A percentile compares a stretch with the other conserved stretches of the same genome.
Conservation (phyloP, 2,888 invertebrate genomes). For the Pterobdella sp. region DNA sequence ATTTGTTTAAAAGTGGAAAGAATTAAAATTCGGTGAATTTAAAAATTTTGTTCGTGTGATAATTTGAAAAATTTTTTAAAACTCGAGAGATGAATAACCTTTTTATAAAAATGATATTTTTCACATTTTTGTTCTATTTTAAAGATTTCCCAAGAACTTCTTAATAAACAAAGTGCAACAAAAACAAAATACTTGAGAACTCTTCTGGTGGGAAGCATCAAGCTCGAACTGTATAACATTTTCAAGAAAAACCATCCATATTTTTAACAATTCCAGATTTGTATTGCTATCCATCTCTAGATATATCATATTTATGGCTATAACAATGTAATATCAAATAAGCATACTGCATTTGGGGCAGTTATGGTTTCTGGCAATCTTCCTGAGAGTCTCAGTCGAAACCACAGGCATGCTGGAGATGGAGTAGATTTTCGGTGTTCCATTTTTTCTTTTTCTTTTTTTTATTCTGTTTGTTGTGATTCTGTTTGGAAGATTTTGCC, state of each 20-base stretch:
- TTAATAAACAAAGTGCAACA: neutral
- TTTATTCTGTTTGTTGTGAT: neutral
- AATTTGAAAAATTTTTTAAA: too few relatives aligned
- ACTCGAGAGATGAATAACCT: too few relatives aligned
- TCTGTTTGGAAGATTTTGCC: neutral
- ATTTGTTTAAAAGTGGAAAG: too few relatives aligned
- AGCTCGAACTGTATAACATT: too few relatives aligned
- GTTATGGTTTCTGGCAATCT: neutral
- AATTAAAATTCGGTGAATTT: too few relatives aligned
- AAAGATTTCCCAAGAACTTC: neutral
- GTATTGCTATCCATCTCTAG: too few relatives aligned
- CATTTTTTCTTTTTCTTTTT: neutral
- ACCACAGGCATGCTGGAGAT: neutral
- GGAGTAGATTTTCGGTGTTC: neutral
- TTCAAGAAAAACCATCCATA: too few relatives aligned
- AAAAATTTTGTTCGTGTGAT: too few relatives aligned
- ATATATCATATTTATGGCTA: neutral
- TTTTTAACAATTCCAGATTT: too few relatives aligned
- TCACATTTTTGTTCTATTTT: neutral
- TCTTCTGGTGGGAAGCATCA: too few relatives aligned
- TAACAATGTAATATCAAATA: too few relatives aligned
- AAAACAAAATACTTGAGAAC: too few relatives aligned
- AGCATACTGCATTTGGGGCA: neutral
- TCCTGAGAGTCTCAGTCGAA: neutral
- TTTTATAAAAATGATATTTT: neutral